These are phyloP conservation scores for Helicoverpa armigera DNA, from an alignment of 1,140 invertebrate species.

Conservation along the genomic window DNA sequence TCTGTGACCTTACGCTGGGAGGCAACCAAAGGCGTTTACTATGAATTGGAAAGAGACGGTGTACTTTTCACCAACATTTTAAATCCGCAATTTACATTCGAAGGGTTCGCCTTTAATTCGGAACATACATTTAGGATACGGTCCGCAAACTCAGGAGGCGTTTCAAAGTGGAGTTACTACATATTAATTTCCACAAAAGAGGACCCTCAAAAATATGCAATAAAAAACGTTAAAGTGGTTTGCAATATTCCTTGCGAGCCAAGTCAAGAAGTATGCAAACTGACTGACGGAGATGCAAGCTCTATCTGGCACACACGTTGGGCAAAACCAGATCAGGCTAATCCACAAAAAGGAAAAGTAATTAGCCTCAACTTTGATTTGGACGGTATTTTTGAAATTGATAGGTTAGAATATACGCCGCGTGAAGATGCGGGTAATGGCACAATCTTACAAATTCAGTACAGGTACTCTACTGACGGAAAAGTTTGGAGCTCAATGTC, in stretches of 20 bases:
- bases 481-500: constrained; percentile 65
- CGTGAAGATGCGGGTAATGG: constrained; percentile 74
- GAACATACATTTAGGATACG: constrained; percentile 71
- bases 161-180: constrained; percentile 74
- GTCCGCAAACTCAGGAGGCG: constrained; percentile 56
- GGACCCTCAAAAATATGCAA: constrained; percentile 61
- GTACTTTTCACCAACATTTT: constrained; percentile 67
- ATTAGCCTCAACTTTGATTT: constrained; percentile 71
- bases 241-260: constrained; percentile 73
- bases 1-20: constrained; percentile 69
- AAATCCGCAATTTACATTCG: constrained; percentile 63
- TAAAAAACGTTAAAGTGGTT: constrained; percentile 65
- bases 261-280: constrained; percentile 66
- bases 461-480: constrained; percentile 64
- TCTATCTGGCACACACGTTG: constrained; percentile 75
- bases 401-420: constrained; percentile 70
- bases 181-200: constrained; percentile 58
- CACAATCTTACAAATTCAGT: constrained; percentile 68
- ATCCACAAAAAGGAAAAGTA: constrained; percentile 54
- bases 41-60: constrained; percentile 78
- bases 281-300: constrained; percentile 61
- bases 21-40: constrained; percentile 58
- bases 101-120: constrained; percentile 61
- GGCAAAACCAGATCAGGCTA: constrained; percentile 54
- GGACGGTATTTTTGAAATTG: constrained; percentile 64